A percentile compares a stretch with the other conserved stretches of the same genome.
phyloP scores from a whole-genome alignment of 2,888 invertebrate species.

The Julus scanicus region DNA sequence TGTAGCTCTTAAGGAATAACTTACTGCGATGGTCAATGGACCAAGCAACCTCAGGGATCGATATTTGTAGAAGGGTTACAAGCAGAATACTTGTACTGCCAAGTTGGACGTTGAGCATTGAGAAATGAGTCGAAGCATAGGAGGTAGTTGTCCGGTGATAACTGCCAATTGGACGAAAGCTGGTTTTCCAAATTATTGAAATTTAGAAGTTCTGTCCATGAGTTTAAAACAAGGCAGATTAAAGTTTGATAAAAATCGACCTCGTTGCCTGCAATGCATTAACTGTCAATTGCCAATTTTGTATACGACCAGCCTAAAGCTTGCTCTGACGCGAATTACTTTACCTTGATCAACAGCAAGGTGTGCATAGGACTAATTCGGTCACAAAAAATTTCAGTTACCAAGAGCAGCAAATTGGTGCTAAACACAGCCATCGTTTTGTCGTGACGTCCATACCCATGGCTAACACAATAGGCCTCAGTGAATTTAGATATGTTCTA shows the following conservation, averaged over 20 bases:
- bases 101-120: not conserved
- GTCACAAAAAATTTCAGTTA: slow-evolving; percentile 13
- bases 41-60: not conserved
- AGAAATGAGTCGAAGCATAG: not conserved
- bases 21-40: slow-evolving; percentile 14
- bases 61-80: not conserved
- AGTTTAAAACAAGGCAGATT: not conserved
- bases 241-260: slow-evolving; percentile 1
- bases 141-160: not conserved
- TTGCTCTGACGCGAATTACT: not conserved
- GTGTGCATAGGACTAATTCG: not conserved
- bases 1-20: not conserved
- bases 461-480: not conserved
- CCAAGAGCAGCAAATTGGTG: not conserved
- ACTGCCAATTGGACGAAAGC: not conserved
- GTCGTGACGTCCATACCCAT: not conserved
- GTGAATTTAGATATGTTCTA: not conserved
- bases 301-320: not conserved
- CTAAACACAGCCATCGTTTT: not conserved
- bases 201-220: slow-evolving; percentile 23
- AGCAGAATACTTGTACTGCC: not conserved
- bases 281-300: slow-evolving; percentile 29
- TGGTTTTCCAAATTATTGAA: slow-evolving; percentile 23
- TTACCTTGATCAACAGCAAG: slow-evolving; percentile 31
- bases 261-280: slow-evolving; percentile 21